These are phyloP conservation scores for Danaus plexippus DNA, from an alignment of 1,140 invertebrate species.

Conservation along the genomic window DNA sequence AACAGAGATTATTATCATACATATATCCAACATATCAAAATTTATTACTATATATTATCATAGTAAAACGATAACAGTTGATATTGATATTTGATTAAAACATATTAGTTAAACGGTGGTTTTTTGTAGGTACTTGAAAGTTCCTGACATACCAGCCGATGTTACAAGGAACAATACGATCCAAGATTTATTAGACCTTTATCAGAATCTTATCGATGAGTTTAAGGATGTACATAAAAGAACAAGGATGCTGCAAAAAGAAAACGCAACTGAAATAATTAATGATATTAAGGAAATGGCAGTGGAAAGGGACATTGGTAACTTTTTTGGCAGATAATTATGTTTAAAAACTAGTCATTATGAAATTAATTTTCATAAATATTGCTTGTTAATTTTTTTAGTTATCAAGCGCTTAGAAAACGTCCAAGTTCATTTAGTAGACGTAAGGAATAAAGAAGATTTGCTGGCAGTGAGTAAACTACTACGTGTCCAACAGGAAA, in stretches of 20 bases:
- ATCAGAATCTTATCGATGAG: constrained; percentile 84
- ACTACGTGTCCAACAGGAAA: constrained; percentile 81
- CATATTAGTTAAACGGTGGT: neutral
- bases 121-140: constrained; percentile 54
- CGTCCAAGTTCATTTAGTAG: constrained; percentile 71
- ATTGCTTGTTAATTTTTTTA: constrained; percentile 27
- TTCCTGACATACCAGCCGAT: constrained; percentile 86
- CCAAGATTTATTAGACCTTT: constrained; percentile 80
- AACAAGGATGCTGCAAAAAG: constrained; percentile 75
- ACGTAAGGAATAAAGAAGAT: constrained; percentile 63
- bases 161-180: constrained; percentile 85
- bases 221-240: constrained; percentile 88
- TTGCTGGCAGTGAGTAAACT: constrained; percentile 64
- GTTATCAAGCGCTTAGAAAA: constrained; percentile 82
- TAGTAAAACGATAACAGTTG: too few relatives aligned
- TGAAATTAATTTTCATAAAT: too few relatives aligned
- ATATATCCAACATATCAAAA: too few relatives aligned
- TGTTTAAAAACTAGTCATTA: too few relatives aligned
- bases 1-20: too few relatives aligned
- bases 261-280: constrained; percentile 76
- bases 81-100: too few relatives aligned
- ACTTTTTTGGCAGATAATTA: constrained; percentile 6
- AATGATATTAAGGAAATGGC: constrained; percentile 89
- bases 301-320: constrained; percentile 84
- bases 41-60: too few relatives aligned